These are phyloP conservation scores for Rhopalosiphum padi DNA, from an alignment of 1,140 invertebrate species.

Conservation along the genomic window DNA sequence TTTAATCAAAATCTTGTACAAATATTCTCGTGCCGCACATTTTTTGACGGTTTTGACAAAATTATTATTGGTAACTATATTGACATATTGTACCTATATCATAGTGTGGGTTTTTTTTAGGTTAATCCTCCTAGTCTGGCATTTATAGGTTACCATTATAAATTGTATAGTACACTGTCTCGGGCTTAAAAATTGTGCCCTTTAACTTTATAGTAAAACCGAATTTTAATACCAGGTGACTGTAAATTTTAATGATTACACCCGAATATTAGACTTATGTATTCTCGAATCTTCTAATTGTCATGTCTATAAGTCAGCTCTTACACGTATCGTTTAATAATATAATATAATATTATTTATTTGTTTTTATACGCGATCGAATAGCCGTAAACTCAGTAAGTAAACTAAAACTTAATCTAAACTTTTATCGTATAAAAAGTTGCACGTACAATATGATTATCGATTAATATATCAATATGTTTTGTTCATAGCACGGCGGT, in stretches of 20 bases:
- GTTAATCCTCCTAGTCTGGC: too few species aligned
- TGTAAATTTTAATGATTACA: background rate
- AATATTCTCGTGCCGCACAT: too few species aligned
- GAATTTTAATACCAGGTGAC: background rate
- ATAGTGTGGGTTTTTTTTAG: too few species aligned
- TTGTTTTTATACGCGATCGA: background rate
- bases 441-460: background rate
- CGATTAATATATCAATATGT: background rate
- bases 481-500: background rate
- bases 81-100: too few species aligned
- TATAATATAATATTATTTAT: background rate
- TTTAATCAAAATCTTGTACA: background rate
- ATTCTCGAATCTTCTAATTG: background rate
- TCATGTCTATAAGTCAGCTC: background rate
- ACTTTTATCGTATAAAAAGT: background rate
- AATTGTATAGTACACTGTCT: background rate
- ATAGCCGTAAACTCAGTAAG: background rate
- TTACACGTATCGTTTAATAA: background rate
- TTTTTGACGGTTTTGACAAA: background rate
- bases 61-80: too few species aligned
- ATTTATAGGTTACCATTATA: background rate
- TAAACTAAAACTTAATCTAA: too few species aligned
- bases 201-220: background rate
- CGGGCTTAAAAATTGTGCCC: background rate
- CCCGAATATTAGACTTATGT: too few species aligned